Percentiles rank a stretch among this genome's conserved stretches.
Conservation (phyloP, 2,113 vertebrate species). For the Colius striatus region DNA sequence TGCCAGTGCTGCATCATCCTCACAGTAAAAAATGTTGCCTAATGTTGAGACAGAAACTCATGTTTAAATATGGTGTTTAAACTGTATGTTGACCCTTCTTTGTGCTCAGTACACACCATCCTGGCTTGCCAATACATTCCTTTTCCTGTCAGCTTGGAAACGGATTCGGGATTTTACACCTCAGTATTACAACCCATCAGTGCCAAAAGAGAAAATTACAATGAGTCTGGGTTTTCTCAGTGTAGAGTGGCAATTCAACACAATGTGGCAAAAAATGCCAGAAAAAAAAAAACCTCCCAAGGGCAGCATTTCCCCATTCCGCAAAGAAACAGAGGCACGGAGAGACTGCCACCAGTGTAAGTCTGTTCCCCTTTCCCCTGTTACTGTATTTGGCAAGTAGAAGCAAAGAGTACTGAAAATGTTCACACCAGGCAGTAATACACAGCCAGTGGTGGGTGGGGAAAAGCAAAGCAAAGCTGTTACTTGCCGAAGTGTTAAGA, state of each 20-base stretch:
- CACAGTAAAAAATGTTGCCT: neutral
- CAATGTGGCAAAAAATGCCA: neutral
- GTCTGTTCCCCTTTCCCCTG: neutral
- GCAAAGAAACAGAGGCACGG: neutral
- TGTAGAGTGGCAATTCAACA: neutral
- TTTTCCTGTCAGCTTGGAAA: slow-evolving; percentile 8
- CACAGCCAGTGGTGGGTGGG: neutral
- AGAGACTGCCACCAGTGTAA: neutral
- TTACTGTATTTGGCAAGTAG: neutral
- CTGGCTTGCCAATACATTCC: neutral
- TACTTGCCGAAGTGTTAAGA: neutral
- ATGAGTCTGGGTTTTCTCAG: neutral
- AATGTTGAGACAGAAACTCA: neutral
- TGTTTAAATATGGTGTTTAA: slow-evolving; percentile 10
- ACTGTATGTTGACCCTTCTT: neutral
- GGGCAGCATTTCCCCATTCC: neutral
- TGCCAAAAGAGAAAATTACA: neutral
- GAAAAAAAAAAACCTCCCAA: neutral
- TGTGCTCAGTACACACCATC: neutral
- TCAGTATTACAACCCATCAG: neutral
- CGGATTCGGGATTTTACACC: neutral
- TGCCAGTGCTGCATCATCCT: neutral
- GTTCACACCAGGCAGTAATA: slow-evolving; percentile 9
- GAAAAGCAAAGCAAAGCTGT: slow-evolving; percentile 32
- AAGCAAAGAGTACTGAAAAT: neutral